phyloP scores from a whole-genome alignment of 2,888 invertebrate species.

The Cartodere bifasciata region DNA sequence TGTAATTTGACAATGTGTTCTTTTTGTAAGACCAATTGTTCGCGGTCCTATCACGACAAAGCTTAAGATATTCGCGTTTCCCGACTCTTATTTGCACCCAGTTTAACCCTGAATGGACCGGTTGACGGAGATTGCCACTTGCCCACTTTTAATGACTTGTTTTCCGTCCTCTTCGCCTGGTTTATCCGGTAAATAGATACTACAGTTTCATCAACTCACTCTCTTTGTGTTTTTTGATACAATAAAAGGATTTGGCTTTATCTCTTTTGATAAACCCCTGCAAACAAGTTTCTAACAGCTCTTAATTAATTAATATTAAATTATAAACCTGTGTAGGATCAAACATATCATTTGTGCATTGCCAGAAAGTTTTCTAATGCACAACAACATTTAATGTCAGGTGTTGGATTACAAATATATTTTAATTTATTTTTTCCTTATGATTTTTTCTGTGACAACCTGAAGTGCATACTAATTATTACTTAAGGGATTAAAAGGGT shows the following conservation, averaged over 20 bases:
- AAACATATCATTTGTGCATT: too few relatives aligned
- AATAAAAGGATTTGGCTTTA: too few relatives aligned
- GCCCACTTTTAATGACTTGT: constrained; percentile 25
- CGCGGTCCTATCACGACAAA: constrained; percentile 15
- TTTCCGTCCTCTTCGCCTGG: constrained; percentile 21
- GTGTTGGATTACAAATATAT: too few relatives aligned
- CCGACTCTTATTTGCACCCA: constrained; percentile 21
- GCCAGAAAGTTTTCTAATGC: too few relatives aligned
- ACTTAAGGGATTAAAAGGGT: neutral
- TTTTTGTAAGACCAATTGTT: constrained; percentile 19
- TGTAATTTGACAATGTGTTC: constrained; percentile 16
- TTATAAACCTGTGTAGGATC: too few relatives aligned
- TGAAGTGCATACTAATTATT: neutral
- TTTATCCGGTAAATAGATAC: constrained; percentile 18
- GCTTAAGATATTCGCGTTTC: constrained; percentile 19
- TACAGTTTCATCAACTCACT: constrained; percentile 15
- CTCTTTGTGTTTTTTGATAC: constrained; percentile 6
- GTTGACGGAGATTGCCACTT: constrained; percentile 25
- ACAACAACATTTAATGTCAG: too few relatives aligned
- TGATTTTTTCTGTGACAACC: too few relatives aligned
- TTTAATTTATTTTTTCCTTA: too few relatives aligned
- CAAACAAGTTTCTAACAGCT: too few relatives aligned
- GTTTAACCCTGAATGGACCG: constrained; percentile 21
- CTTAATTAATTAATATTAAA: too few relatives aligned
- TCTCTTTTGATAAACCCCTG: too few relatives aligned